Evolutionary conservation across 1,140 invertebrate species (phyloP).

Genomic region (Plectrocnemia conspersa): DNA sequence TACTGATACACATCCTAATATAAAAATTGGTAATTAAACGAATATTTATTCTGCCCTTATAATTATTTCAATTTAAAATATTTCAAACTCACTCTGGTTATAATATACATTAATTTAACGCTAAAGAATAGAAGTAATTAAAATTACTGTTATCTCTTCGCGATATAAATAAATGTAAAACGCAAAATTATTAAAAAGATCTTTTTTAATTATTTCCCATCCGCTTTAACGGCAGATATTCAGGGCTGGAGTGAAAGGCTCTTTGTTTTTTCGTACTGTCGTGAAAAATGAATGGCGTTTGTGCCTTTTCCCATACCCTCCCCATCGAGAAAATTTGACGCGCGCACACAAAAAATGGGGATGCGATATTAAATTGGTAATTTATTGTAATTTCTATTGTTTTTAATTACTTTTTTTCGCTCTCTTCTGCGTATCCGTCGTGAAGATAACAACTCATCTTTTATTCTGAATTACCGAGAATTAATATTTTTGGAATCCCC

Average conservation of each 20-base stretch:
- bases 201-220: constrained; percentile 22
- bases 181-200: constrained; percentile 17
- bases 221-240: constrained; percentile 18
- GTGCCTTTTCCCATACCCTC: constrained; percentile 17
- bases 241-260: constrained; percentile 15
- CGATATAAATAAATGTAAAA: constrained; percentile 23
- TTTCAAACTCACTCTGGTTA: no score
- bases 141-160: constrained; percentile 22
- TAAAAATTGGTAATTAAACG: no score
- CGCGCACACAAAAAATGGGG: constrained; percentile 7
- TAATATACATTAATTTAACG: constrained; percentile 23
- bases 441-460: no score
- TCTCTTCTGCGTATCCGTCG: no score
- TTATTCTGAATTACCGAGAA: no score
- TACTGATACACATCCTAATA: no score
- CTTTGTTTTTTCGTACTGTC: constrained; percentile 20
- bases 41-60: no score
- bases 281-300: constrained; percentile 24
- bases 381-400: constrained; percentile 17
- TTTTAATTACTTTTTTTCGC: constrained; percentile 18
- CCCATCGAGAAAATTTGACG: constrained; percentile 15
- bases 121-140: constrained; percentile 11
- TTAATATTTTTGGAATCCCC: no score
- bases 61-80: no score
- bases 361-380: constrained; percentile 22